Evolutionary conservation across 2,888 invertebrate species (phyloP).

Genomic region (Latrodectus hesperus): DNA sequence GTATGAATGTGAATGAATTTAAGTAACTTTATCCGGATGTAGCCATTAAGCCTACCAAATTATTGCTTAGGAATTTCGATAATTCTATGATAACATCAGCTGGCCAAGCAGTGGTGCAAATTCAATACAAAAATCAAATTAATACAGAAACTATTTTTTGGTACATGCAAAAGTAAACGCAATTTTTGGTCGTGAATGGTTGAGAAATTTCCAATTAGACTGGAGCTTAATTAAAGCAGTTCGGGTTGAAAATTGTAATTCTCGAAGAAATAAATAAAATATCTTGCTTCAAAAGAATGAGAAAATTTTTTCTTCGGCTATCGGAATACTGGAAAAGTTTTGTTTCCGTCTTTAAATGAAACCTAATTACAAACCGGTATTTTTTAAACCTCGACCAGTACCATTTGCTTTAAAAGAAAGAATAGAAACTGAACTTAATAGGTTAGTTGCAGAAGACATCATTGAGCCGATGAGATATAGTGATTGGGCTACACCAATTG

Average conservation of each 20-base stretch:
- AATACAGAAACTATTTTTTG: slow-evolving; percentile 53
- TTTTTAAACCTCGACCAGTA: slow-evolving; percentile 42
- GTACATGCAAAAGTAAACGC: slow-evolving; percentile 53
- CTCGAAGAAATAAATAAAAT: slow-evolving; percentile 23
- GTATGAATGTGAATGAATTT: slow-evolving; percentile 31
- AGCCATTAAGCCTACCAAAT: slow-evolving; percentile 55
- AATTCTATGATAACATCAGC: slow-evolving; percentile 53
- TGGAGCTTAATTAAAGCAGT: slow-evolving; percentile 27
- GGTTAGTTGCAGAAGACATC: too few species aligned
- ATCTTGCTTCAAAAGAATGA: too few species aligned
- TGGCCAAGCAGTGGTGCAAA: slow-evolving; percentile 55
- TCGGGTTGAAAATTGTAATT: slow-evolving; percentile 26
- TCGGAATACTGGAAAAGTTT: slow-evolving; percentile 47
- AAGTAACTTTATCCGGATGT: slow-evolving; percentile 49
- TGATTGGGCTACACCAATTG: slow-evolving; percentile 74
- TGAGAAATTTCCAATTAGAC: slow-evolving; percentile 28
- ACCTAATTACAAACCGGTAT: slow-evolving; percentile 49
- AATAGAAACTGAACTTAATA: too few species aligned
- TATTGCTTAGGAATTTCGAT: slow-evolving; percentile 54
- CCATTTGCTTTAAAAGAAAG: slow-evolving; percentile 33
- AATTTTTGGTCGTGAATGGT: slow-evolving; percentile 45
- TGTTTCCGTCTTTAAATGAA: slow-evolving; percentile 47
- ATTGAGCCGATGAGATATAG: too few species aligned
- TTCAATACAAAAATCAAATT: slow-evolving; percentile 55
- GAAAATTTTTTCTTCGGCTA: slow-evolving; percentile 43